phyloP scores from a whole-genome alignment of 2,888 invertebrate species.

The Tiliacea aurago region DNA sequence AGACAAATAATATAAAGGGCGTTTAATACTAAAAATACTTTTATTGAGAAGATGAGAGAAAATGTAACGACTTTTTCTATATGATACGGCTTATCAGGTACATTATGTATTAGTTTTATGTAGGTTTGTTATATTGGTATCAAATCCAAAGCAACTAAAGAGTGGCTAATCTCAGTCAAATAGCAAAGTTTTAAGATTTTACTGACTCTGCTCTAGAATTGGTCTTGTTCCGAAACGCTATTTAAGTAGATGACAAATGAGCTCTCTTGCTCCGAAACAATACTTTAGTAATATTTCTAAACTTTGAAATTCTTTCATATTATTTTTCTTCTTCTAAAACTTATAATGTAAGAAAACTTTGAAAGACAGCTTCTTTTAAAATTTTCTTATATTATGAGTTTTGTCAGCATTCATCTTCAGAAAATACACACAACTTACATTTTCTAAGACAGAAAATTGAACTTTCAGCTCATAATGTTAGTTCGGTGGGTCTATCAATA shows the following conservation, averaged over 20 bases:
- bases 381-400: no score
- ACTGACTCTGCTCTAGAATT: not conserved
- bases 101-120: not conserved
- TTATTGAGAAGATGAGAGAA: conserved; percentile 29
- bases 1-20: conserved; percentile 15
- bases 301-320: not conserved
- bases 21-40: conserved; percentile 23
- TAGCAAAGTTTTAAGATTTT: not conserved
- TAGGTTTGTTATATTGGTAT: no score
- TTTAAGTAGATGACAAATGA: not conserved
- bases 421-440: conserved; percentile 7
- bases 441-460: conserved; percentile 1
- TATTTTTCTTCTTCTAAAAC: not conserved
- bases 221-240: not conserved
- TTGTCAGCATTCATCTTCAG: conserved; percentile 12
- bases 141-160: not conserved
- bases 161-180: not conserved
- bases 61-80: not conserved
- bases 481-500: conserved; percentile 38
- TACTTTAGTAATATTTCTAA: not conserved
- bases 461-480: conserved; percentile 28
- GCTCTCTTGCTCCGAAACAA: not conserved
- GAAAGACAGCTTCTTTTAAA: not conserved
- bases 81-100: not conserved
- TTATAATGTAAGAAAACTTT: not conserved